These are phyloP conservation scores for Gnatocerus cornutus DNA, from an alignment of 2,888 invertebrate genomes.

Conservation along the genomic window DNA sequence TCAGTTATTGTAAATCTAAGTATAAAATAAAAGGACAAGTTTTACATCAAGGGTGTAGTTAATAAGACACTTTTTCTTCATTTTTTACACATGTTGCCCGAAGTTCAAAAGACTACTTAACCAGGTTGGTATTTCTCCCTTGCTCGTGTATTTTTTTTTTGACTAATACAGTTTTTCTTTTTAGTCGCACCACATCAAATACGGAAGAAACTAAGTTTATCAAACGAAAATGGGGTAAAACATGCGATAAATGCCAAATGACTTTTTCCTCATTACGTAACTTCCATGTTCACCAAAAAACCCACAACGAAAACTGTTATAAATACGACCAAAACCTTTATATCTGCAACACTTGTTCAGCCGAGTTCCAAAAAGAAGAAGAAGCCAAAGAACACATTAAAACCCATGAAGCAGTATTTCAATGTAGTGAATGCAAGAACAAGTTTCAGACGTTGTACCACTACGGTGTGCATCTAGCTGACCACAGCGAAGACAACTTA, in stretches of 20 bases:
- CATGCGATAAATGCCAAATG: too few relatives aligned
- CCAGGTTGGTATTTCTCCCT: too few relatives aligned
- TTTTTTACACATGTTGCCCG: too few relatives aligned
- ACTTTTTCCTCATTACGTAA: too few relatives aligned
- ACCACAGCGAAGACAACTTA: slow-evolving; percentile 69
- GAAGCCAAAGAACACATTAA: slow-evolving; percentile 51
- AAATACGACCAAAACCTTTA: slow-evolving; percentile 62
- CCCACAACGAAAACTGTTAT: slow-evolving; percentile 64
- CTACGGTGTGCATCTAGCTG: slow-evolving; percentile 62
- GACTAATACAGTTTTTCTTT: too few relatives aligned
- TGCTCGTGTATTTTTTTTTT: too few relatives aligned
- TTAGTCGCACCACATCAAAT: too few relatives aligned
- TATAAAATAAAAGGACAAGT: neutral
- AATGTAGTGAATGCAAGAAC: slow-evolving; percentile 74
- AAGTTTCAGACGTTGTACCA: slow-evolving; percentile 69
- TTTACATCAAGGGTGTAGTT: too few relatives aligned
- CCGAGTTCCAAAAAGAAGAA: slow-evolving; percentile 58
- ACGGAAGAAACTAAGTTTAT: too few relatives aligned
- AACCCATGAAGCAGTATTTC: slow-evolving; percentile 67
- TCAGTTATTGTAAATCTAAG: neutral
- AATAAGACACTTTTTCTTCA: too few relatives aligned
- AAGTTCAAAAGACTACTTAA: too few relatives aligned
- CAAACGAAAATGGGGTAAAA: too few relatives aligned
- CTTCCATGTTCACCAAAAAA: slow-evolving; percentile 59
- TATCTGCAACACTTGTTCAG: slow-evolving; percentile 61